Percentiles rank a stretch among this genome's conserved stretches.
Conservation (phyloP, 37 sponge, comb jelly and placozoan species). For the Agelas oroides region DNA sequence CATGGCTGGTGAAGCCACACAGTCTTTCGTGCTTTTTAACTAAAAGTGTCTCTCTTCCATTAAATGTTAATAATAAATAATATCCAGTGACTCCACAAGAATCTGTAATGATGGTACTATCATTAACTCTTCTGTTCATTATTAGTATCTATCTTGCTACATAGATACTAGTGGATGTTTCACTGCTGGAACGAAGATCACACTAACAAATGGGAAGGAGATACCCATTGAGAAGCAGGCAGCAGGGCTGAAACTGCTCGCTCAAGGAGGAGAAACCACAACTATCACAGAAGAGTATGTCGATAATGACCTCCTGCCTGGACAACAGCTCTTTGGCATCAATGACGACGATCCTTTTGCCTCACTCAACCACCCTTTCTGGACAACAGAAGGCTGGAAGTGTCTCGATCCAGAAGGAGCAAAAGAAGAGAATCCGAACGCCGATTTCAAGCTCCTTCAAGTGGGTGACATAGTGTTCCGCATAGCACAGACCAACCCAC, state of each 20-base stretch:
- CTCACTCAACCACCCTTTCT: conserved; percentile 10
- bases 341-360: conserved; percentile 32
- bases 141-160: no score
- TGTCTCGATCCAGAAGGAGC: conserved; percentile 20
- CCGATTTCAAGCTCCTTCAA: conserved; percentile 18
- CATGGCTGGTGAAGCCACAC: no score
- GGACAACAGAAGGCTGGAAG: conserved; percentile 31
- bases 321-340: conserved; percentile 14
- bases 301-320: background rate
- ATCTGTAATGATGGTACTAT: no score
- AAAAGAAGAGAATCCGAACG: conserved; percentile 26
- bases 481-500: conserved; percentile 15
- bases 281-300: conserved; percentile 15
- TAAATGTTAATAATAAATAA: no score
- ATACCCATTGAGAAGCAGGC: background rate
- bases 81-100: no score
- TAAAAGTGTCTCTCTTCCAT: no score
- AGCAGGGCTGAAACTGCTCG: background rate
- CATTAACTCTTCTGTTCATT: background rate
- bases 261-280: conserved; percentile 7
- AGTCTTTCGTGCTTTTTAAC: no score
- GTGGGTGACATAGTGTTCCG: conserved; percentile 23
- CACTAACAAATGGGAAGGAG: background rate
- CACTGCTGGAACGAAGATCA: conserved; percentile 8
- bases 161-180: background rate